Evolutionary conservation across 2,113 vertebrate genomes (phyloP).

Genomic region (Rhea pennata): DNA sequence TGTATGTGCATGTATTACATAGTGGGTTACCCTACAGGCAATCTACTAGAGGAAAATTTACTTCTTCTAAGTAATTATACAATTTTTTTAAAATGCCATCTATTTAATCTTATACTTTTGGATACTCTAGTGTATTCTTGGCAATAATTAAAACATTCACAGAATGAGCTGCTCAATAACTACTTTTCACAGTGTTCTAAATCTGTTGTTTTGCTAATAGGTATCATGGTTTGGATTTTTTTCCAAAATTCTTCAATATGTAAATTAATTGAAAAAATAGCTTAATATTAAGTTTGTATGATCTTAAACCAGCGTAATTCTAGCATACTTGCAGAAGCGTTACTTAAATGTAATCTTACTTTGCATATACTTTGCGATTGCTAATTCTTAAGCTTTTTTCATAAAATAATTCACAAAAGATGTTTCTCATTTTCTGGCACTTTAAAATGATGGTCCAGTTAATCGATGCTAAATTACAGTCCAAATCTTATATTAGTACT

Average conservation of each 20-base stretch:
- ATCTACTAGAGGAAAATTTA: not conserved
- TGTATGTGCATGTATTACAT: not conserved
- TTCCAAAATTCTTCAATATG: not conserved
- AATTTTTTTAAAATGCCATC: not conserved
- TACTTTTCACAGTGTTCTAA: not conserved
- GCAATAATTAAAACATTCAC: not conserved
- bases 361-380: not conserved
- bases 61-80: not conserved
- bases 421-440: not conserved
- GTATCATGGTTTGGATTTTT: not conserved
- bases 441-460: slow-evolving; percentile 22
- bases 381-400: slow-evolving; percentile 28
- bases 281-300: not conserved
- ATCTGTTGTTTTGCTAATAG: not conserved
- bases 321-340: slow-evolving; percentile 1
- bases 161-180: not conserved
- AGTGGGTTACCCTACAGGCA: not conserved
- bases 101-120: not conserved
- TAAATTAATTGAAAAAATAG: slow-evolving; percentile 21
- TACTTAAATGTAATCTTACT: slow-evolving; percentile 57
- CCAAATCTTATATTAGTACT: not conserved
- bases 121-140: not conserved
- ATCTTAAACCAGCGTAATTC: slow-evolving; percentile 37
- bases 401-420: slow-evolving; percentile 53
- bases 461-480: slow-evolving; percentile 41